These are phyloP conservation scores for Tragelaphus scriptus DNA, from an alignment of 2,113 vertebrate genomes.

Conservation along the genomic window DNA sequence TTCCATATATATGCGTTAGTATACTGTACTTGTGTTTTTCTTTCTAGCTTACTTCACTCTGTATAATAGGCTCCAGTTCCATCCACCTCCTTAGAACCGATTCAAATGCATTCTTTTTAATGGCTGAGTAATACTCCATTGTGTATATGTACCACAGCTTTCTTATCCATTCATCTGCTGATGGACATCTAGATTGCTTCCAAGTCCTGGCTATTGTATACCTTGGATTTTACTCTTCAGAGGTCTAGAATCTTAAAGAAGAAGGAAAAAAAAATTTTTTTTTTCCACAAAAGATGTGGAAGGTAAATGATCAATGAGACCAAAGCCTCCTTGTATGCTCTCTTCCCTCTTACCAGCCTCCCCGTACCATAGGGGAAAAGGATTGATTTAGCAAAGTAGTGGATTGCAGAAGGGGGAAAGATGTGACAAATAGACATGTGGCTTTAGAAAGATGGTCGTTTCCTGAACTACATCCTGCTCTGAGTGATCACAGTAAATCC, in stretches of 20 bases:
- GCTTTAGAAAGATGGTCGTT: background rate
- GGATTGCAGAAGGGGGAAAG: too few species aligned
- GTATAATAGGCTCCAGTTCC: too few species aligned
- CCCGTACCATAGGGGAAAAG: background rate
- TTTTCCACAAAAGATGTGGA: background rate
- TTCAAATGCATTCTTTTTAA: too few species aligned
- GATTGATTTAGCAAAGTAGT: background rate
- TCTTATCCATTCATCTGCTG: too few species aligned
- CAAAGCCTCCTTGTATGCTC: background rate
- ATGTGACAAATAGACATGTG: background rate
- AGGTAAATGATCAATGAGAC: background rate
- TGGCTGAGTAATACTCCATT: too few species aligned
- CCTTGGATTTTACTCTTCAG: background rate
- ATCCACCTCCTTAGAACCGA: too few species aligned
- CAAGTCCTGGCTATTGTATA: background rate
- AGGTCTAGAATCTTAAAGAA: background rate
- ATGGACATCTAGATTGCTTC: too few species aligned
- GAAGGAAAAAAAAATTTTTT: background rate
- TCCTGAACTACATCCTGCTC: background rate
- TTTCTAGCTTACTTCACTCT: too few species aligned
- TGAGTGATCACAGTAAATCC: background rate
- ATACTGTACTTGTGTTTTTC: too few species aligned
- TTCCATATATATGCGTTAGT: too few species aligned
- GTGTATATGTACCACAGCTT: too few species aligned
- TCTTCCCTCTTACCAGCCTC: accelerated